Percentiles rank a stretch among this genome's conserved stretches.
phyloP scores from a whole-genome alignment of 2,888 invertebrate genomes.

The Nemoura dubitans region DNA sequence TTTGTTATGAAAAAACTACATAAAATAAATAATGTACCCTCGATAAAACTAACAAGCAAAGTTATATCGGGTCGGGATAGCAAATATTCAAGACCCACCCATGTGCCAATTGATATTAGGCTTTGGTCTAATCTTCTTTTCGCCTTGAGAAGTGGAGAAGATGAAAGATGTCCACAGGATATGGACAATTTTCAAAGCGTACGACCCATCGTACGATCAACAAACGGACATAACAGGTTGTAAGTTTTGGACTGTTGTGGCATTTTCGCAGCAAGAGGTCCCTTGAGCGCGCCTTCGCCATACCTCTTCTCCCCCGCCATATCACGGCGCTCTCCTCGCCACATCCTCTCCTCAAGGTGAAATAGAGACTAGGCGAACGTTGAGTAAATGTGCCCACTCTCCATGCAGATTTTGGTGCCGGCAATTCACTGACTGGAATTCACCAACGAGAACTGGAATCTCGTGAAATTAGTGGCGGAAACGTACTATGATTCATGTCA shows the following conservation, averaged over 20 bases:
- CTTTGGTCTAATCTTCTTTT: not conserved
- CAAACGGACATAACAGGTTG: too few species aligned
- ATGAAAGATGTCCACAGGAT: too few species aligned
- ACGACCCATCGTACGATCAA: too few species aligned
- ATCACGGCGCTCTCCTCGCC: too few species aligned
- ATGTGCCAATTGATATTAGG: not conserved
- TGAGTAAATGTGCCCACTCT: not conserved
- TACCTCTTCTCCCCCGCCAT: too few species aligned
- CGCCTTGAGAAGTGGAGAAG: too few species aligned
- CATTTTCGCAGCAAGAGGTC: too few species aligned
- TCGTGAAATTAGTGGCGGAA: not conserved
- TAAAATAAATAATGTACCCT: not conserved
- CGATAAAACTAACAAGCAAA: not conserved
- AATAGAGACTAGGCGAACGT: too few species aligned
- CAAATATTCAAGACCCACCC: not conserved
- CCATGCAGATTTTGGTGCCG: not conserved
- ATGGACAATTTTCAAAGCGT: too few species aligned
- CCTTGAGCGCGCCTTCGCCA: too few species aligned
- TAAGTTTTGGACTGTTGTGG: too few species aligned
- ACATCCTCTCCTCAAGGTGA: too few species aligned
- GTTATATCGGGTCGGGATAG: not conserved
- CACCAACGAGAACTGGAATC: not conserved
- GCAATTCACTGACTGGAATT: not conserved
- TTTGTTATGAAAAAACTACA: not conserved
- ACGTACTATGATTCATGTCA: not conserved